Percentiles rank a stretch among this genome's conserved stretches.
These are phyloP conservation scores for Rana temporaria DNA, from an alignment of 2,113 vertebrate species.

Conservation along the genomic window DNA sequence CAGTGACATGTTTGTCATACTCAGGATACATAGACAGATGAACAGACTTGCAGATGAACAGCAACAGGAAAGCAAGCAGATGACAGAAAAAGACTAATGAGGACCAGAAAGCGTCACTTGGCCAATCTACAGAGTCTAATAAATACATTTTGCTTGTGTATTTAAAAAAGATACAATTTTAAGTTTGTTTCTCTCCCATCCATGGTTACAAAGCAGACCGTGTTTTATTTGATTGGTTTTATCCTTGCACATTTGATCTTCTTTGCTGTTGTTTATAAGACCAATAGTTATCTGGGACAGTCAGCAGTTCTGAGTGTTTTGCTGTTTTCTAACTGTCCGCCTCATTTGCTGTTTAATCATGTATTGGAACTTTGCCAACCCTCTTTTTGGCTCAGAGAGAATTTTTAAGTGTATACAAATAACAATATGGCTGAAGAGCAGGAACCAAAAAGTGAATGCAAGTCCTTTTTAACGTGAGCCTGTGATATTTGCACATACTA, in stretches of 20 bases:
- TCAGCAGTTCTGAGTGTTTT: slow-evolving; percentile 25
- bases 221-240: slow-evolving; percentile 8
- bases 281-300: slow-evolving; percentile 18
- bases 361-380: slow-evolving; percentile 19
- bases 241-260: slow-evolving; percentile 29
- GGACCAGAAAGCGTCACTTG: neutral
- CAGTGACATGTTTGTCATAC: slow-evolving; percentile 26
- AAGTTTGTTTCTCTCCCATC: neutral
- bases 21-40: slow-evolving; percentile 44
- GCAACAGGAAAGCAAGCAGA: slow-evolving; percentile 16
- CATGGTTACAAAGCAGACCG: slow-evolving; percentile 3
- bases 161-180: slow-evolving; percentile 3
- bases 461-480: no score
- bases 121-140: neutral
- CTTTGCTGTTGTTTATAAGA: slow-evolving; percentile 37
- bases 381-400: neutral
- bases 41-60: neutral
- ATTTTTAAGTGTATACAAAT: no score
- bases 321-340: neutral
- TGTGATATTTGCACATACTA: no score
- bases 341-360: slow-evolving; percentile 25
- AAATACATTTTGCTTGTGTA: slow-evolving; percentile 18
- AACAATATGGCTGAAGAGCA: no score
- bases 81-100: slow-evolving; percentile 25
- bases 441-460: no score